Evolutionary conservation across 2,888 invertebrate genomes (phyloP).

Genomic region (Muschampia plurimacula): DNA sequence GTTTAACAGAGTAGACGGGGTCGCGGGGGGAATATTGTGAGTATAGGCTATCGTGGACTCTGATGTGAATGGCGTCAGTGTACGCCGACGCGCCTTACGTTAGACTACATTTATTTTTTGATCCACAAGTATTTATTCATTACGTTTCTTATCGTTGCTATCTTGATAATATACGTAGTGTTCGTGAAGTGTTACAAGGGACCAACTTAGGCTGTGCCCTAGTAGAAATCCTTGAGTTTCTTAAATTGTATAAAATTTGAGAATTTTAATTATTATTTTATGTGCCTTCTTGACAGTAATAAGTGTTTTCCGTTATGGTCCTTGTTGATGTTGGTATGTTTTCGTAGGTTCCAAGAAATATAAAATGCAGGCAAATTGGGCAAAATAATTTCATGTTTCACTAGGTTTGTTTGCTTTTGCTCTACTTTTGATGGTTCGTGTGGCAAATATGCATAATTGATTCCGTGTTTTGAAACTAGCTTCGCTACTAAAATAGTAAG

Average conservation of each 20-base stretch:
- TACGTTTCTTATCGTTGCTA: slow-evolving; percentile 58
- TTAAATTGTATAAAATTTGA: slow-evolving; percentile 2
- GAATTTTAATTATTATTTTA: slow-evolving; percentile 12
- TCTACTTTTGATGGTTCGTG: slow-evolving; percentile 17
- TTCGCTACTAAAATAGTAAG: slow-evolving; percentile 4
- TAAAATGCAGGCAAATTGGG: not conserved
- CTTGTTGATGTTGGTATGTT: slow-evolving; percentile 7
- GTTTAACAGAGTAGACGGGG: slow-evolving; percentile 55
- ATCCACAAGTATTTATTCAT: slow-evolving; percentile 38
- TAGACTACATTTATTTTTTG: slow-evolving; percentile 45
- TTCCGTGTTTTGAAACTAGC: slow-evolving; percentile 7
- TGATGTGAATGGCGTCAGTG: slow-evolving; percentile 66
- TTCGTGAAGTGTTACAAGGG: slow-evolving; percentile 36
- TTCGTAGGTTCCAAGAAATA: not conserved
- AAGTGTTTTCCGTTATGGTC: slow-evolving; percentile 11
- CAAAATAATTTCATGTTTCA: slow-evolving; percentile 47
- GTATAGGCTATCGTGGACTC: slow-evolving; percentile 52
- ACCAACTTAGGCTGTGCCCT: not conserved
- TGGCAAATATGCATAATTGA: slow-evolving; percentile 29
- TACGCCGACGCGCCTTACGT: slow-evolving; percentile 61
- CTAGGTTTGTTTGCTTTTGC: slow-evolving; percentile 47
- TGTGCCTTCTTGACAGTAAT: slow-evolving; percentile 53
- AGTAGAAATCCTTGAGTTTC: not conserved
- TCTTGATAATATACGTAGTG: slow-evolving; percentile 50
- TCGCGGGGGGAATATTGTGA: slow-evolving; percentile 61